A percentile compares a stretch with the other conserved stretches of the same genome.
Evolutionary conservation across 2,888 invertebrate species (phyloP).

Genomic region (Augochlorella aurata): DNA sequence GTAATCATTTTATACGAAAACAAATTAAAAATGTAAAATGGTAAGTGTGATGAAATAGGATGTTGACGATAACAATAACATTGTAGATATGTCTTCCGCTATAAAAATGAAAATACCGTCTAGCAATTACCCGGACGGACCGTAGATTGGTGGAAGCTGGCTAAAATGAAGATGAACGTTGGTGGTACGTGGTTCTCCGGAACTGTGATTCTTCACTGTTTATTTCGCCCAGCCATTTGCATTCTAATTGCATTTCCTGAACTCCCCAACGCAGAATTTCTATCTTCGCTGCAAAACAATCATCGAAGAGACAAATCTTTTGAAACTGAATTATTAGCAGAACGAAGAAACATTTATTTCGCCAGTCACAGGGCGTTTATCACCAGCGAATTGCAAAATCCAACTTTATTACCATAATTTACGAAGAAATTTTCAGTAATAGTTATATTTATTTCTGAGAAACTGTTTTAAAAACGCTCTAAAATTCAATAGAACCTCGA

Average conservation of each 20-base stretch:
- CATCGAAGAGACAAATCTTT: neutral
- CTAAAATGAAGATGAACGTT: constrained; percentile 48
- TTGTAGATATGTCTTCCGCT: neutral
- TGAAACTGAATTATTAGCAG: neutral
- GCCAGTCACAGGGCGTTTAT: neutral
- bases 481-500: too few relatives aligned
- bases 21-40: too few relatives aligned
- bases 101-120: neutral
- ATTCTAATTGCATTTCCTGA: constrained; percentile 16
- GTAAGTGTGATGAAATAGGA: too few relatives aligned
- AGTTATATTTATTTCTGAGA: neutral
- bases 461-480: too few relatives aligned
- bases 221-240: constrained; percentile 23
- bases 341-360: neutral
- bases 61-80: neutral
- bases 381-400: neutral
- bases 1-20: too few relatives aligned
- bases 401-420: neutral
- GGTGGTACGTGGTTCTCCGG: constrained; percentile 13
- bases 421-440: neutral
- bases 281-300: neutral
- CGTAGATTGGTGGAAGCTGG: constrained; percentile 35
- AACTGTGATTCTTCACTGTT: constrained; percentile 22
- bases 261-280: neutral
- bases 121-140: constrained; percentile 34